Evolutionary conservation across 2,113 vertebrate genomes (phyloP).

Genomic region (Serinus canaria): DNA sequence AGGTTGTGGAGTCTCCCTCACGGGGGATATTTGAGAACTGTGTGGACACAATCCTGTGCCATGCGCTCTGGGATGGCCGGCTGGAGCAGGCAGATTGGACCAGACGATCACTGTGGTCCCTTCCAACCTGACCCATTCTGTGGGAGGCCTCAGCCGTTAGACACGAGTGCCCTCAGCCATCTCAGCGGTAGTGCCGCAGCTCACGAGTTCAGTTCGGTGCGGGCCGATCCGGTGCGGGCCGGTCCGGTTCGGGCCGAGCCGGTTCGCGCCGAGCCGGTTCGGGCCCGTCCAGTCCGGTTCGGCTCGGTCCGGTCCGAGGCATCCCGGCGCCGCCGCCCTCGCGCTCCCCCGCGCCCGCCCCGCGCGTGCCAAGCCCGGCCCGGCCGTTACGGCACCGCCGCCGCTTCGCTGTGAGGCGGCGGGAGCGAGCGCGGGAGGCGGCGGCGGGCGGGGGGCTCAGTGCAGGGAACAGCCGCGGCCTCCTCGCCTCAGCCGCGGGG

Average conservation of each 20-base stretch:
- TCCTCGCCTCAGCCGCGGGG: neutral
- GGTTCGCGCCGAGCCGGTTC: fast-evolving
- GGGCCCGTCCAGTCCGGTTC: too few species aligned
- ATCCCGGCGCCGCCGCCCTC: neutral
- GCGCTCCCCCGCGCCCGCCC: neutral
- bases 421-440: neutral
- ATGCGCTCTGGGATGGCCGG: neutral
- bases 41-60: neutral
- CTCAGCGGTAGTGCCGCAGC: neutral
- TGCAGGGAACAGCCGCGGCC: neutral
- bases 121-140: neutral
- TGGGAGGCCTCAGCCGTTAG: neutral
- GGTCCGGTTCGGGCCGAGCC: fast-evolving
- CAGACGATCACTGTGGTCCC: neutral
- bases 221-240: fast-evolving
- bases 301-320: neutral
- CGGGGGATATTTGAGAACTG: neutral
- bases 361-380: neutral
- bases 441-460: neutral
- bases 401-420: neutral
- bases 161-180: neutral
- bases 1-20: neutral
- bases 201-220: neutral
- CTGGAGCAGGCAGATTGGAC: neutral
- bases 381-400: neutral